These are phyloP conservation scores for Jaculus jaculus DNA, from an alignment of 2,113 vertebrate species.

Conservation along the genomic window DNA sequence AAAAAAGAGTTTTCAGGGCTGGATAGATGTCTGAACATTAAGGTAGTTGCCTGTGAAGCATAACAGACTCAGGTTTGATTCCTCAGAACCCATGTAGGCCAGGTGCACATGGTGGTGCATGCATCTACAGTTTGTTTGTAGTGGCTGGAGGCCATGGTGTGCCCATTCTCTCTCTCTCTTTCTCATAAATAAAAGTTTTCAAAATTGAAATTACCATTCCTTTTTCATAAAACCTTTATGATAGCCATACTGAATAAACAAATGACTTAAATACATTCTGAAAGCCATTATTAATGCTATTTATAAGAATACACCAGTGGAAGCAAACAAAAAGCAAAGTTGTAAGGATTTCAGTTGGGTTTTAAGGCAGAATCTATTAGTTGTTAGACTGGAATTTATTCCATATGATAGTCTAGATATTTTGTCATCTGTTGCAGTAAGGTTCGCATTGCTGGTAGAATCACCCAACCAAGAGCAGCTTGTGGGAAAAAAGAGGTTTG, in stretches of 20 bases:
- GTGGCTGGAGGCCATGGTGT: no score
- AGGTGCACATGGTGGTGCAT: no score
- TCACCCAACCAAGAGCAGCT: no score
- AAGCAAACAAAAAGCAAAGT: constrained; percentile 35
- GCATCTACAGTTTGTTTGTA: no score
- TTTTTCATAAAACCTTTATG: constrained; percentile 30
- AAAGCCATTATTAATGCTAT: constrained; percentile 1
- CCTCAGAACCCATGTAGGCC: no score
- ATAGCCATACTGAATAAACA: background rate
- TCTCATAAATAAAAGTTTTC: background rate
- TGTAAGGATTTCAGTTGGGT: background rate
- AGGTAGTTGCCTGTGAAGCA: no score
- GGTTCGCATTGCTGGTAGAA: no score
- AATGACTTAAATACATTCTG: constrained; percentile 21
- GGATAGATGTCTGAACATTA: no score
- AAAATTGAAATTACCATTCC: constrained; percentile 25
- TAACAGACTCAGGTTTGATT: no score
- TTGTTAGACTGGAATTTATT: constrained; percentile 12
- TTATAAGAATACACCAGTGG: background rate
- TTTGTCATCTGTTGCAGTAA: no score
- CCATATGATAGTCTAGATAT: background rate
- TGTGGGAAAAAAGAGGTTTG: no score
- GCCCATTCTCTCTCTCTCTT: no score
- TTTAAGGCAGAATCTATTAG: background rate
- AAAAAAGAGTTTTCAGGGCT: background rate